Evolutionary conservation across 2,113 vertebrate genomes (phyloP), one percentile per base, ranked within the genome.

Genomic region (Machaerirhynchus nigripectus): DNA sequence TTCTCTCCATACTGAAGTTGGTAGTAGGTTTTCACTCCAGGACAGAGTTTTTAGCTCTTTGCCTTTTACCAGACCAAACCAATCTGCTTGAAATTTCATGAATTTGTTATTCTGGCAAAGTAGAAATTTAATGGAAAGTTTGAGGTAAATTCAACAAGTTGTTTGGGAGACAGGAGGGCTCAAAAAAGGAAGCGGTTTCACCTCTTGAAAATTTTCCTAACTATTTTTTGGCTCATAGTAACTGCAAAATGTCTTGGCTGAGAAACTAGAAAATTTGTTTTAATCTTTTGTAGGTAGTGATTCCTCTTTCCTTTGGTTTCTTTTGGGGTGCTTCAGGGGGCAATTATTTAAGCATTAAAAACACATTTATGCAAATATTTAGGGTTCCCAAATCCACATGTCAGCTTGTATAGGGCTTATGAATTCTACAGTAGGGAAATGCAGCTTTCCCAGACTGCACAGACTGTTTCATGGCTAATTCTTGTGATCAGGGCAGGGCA

Each of bases 51-150:
- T 84, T 76, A 65, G 23, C 12, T 84, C 42, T 89, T 90, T 80
- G 35, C 15, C 23, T 84, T 84, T 91, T 74, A 71, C 55, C 46
- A 93, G 68, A 91, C 15, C 31, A n/a, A 94, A 76, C 8, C 46
- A 74, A 90, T 73, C 60, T 69, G 15, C 46, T 59, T 84, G 63
- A 93, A 95, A 93, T 94, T 96, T 88, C 59, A 1, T 49, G 87
- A 93, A 26, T 35, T 18, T 50, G 4, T 63, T 90, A 57, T 75
- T 84, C 60, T 90, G 81, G 73, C 84, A 91, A 76, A 80, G 69
- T 13, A 71, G 73, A 85, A 95, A 15, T 86, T 88, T 92, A 97
- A 79, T 86, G 55, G 75, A 95, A 97, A 92, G 55, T 92, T 64
- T 95, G 94, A 93, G 76, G 69, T 40, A 91, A 86, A 94, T 77